Conservation (phyloP, 2,113 vertebrate species). For the Gambusia holbrooki region DNA sequence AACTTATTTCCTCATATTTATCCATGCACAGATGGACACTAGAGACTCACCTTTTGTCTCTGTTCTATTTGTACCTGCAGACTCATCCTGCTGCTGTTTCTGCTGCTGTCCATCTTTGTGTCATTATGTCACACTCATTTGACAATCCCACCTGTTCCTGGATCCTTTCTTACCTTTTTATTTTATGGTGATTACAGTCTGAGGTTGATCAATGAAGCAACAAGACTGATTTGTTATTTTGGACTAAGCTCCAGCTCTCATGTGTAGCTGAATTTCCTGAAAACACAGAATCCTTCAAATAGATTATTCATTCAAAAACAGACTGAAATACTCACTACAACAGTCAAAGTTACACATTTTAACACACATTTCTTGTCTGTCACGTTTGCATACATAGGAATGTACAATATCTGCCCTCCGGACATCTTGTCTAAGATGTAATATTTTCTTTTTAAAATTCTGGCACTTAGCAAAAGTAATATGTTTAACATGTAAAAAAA, state of each 20-base stretch:
- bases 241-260: neutral
- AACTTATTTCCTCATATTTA: neutral
- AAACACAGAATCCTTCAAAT: neutral
- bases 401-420: too few relatives aligned
- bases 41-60: neutral
- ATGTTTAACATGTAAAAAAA: too few relatives aligned
- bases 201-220: neutral
- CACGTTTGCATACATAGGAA: neutral
- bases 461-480: too few relatives aligned
- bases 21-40: neutral
- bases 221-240: neutral
- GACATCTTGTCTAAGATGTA: neutral
- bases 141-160: neutral
- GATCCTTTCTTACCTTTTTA: neutral
- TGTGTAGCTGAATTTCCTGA: neutral
- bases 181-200: neutral
- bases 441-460: neutral
- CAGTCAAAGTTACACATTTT: neutral
- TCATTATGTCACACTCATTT: neutral
- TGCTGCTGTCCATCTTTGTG: neutral
- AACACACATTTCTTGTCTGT: neutral
- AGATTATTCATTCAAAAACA: neutral
- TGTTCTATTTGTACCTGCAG: neutral
- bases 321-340: neutral
- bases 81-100: neutral